Base-by-base conservation (phyloP, 2,888 invertebrate genomes). In the Mimumesa dahlbomi region DNA sequence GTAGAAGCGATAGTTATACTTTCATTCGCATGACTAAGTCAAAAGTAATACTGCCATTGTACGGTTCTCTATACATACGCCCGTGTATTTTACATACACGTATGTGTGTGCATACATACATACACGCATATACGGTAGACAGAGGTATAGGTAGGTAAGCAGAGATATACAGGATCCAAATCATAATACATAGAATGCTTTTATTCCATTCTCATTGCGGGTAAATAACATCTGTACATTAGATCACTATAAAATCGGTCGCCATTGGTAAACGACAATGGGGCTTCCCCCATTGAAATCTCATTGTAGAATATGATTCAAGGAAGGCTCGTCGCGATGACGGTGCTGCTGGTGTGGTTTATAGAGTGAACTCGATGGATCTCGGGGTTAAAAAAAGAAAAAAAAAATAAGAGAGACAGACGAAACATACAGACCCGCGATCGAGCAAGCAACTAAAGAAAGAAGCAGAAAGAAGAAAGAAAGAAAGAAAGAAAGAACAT, bases 161-260 rank as follows among this genome's bases (percentile, higher is more conserved):
- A 64, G 61, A 84, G 81, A 84, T 81, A 84, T 79, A 82, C 82
- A 82, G 79, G 85, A 82, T 84, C 76, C 75, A 82, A 82, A 85
- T 79, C 82, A 76, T 81, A 87, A 84, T 82, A 73, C 82, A 61
- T 50, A 53, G 70, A 84, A 82, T 82, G 86, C 82, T 82, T 85
- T 86, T 86, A 85, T 87, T 82, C 85, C 78, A 83, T 84, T 86
- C 83, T 85, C 82, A 85, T 87, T 87, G 87, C 85, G 82, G 84
- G 84, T 82, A 87, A 88, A 87, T 88, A 88, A 88, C 88, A 88
- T 88, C 88, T 88, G 88, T 87, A 87, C 87, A 87, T 88, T 87
- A 87, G 87, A 88, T 87, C 85, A 85, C 85, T 87, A 85, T 86
- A 83, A 87, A 87, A 87, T 87, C 85, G 84, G 82, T 82, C 81